Evolutionary conservation across 2,797 vertebrate genomes (phyloP).

Genomic region (Periophthalmus magnuspinnatus): DNA sequence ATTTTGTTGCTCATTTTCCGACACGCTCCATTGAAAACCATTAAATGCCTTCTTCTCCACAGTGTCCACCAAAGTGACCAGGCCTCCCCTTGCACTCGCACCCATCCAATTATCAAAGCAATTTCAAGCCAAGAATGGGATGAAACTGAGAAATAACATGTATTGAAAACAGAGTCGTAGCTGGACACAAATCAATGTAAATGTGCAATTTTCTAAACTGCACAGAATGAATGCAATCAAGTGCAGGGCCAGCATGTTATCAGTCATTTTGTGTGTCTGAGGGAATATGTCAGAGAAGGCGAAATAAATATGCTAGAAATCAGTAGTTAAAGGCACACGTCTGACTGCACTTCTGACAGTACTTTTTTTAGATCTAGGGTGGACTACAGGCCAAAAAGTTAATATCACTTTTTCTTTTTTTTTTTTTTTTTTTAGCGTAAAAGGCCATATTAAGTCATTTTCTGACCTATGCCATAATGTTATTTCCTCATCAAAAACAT

Average conservation of each 20-base stretch:
- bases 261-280: background rate
- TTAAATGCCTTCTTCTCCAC: background rate
- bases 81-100: background rate
- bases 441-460: too few relatives aligned
- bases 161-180: background rate
- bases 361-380: too few relatives aligned
- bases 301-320: too few relatives aligned
- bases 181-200: constrained; percentile 12
- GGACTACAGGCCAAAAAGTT: too few relatives aligned
- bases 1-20: background rate
- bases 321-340: background rate
- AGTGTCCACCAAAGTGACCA: constrained; percentile 1
- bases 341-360: too few relatives aligned
- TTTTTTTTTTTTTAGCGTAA: too few relatives aligned
- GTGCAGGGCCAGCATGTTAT: background rate
- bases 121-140: background rate
- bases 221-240: constrained; percentile 2
- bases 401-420: too few relatives aligned
- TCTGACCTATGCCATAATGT: too few relatives aligned
- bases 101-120: constrained; percentile 6
- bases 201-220: constrained; percentile 13
- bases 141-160: background rate
- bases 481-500: too few relatives aligned
- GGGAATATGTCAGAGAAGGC: background rate
- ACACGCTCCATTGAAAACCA: background rate